Evolutionary conservation across 2,113 vertebrate species (phyloP), one percentile per base, ranked within the genome.

Genomic region (Lutjanus erythropterus): DNA sequence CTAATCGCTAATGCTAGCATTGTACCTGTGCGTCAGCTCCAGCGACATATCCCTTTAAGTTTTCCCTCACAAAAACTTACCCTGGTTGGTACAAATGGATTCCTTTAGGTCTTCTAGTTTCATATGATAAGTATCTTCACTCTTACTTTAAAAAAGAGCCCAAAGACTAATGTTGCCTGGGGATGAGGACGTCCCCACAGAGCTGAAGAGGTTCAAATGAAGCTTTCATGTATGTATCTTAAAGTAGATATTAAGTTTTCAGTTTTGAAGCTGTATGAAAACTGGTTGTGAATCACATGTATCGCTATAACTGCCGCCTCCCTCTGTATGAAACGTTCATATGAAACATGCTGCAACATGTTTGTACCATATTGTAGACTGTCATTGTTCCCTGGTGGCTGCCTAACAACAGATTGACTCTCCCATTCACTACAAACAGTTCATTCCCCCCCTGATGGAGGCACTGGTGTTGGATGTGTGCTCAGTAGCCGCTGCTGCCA

Each of bases 381-480:
- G 69, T 31, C 11, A 58, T 70, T 75, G 33, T 64, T 71, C 74
- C 60, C 80, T n/a, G 27, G 35, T 65, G 65, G 72, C 74, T 16
- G 42, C 18, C 31, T 29, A 68, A 71, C 50, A 86, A 55, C 52
- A 75, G 56, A 86, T 52, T 52, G 78, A 35, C 61, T 73, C 58
- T 70, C 19, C 42, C 55, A 18, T 60, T 60, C 62, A 52, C 15
- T 39, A 58, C 78, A 56, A 81, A 78, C 73, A 62, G 33, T 66
- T 69, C 29, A 80, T 65, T 56, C 29, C 42, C 8, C 65, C 14
- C 21, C 31, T n/a, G 12, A 78, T 47, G 60, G 49, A 75, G 39
- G 21, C 68, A 41, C n/a, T 73, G 37, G 44, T 70, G 69, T 75
- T 81, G 55, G 59, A 47, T 74, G 37, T 42, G 31, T 21, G 49